These are phyloP conservation scores for Bombus cullumanus DNA, from an alignment of 1,140 invertebrate species.

Conservation along the genomic window DNA sequence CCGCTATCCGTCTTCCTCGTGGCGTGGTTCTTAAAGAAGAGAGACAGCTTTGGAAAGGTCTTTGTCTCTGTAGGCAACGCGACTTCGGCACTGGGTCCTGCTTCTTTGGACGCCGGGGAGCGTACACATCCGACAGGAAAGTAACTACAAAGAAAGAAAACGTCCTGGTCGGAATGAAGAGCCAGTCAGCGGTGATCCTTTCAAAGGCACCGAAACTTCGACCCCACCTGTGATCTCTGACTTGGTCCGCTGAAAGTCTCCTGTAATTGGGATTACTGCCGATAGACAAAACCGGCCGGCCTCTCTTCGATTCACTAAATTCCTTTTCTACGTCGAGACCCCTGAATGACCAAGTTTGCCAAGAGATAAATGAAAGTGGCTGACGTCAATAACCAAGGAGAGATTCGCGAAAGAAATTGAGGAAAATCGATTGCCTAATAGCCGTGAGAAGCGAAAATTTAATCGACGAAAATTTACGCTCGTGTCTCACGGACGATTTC, in stretches of 20 bases:
- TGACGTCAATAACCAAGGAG: background rate
- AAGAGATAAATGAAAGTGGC: background rate
- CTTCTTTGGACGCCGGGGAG: conserved; percentile 50
- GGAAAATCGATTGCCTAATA: background rate
- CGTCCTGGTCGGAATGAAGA: conserved; percentile 53
- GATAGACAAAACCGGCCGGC: conserved; percentile 38
- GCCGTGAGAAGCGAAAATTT: no score
- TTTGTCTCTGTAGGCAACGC: conserved; percentile 52
- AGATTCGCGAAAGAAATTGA: background rate
- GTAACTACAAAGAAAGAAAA: conserved; percentile 65
- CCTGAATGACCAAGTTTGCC: conserved; percentile 18
- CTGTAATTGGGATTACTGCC: conserved; percentile 67
- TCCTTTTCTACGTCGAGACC: conserved; percentile 53
- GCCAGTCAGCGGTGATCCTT: conserved; percentile 52
- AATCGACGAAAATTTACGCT: conserved; percentile 5
- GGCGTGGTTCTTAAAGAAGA: conserved; percentile 6
- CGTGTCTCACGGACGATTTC: background rate
- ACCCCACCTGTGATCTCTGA: conserved; percentile 64
- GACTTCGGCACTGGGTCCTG: conserved; percentile 39
- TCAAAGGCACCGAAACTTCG: conserved; percentile 67
- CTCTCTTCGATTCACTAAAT: conserved; percentile 49
- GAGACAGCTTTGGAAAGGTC: conserved; percentile 40
- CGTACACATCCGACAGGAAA: conserved; percentile 59
- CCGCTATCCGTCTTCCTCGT: background rate
- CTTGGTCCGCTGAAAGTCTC: conserved; percentile 47